Conservation (phyloP, 2,113 vertebrate genomes). For the Brachionichthys hirsutus region DNA sequence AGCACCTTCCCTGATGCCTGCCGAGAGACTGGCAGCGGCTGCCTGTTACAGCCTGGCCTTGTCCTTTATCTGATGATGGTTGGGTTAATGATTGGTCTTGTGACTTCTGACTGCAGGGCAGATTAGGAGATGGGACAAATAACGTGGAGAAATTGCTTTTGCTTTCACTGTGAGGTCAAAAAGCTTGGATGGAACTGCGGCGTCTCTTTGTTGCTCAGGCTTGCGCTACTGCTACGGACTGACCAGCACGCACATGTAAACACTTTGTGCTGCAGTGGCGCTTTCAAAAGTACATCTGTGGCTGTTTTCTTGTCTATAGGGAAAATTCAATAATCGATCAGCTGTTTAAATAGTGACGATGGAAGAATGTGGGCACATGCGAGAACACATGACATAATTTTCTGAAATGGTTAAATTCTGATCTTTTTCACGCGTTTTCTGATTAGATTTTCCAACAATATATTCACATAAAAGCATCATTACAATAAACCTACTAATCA, state of each 20-base stretch:
- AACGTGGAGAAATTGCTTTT: conserved; percentile 43
- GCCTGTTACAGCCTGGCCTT: not conserved
- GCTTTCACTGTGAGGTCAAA: conserved; percentile 51
- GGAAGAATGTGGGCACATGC: not conserved
- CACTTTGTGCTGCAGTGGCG: not conserved
- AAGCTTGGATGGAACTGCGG: not conserved
- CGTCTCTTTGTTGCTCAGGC: not conserved
- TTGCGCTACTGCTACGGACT: too few relatives aligned
- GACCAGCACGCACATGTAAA: too few relatives aligned
- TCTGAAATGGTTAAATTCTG: too few relatives aligned
- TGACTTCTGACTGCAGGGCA: conserved; percentile 26
- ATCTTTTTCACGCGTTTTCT: conserved; percentile 1
- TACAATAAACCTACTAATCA: conserved; percentile 19
- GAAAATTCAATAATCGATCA: conserved; percentile 3
- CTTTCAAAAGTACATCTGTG: conserved; percentile 6
- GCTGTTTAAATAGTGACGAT: conserved; percentile 31
- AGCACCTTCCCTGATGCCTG: not conserved
- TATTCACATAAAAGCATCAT: not conserved
- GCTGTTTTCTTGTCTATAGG: conserved; percentile 11
- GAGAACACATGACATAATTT: too few relatives aligned
- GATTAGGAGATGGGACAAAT: not conserved
- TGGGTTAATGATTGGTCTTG: not conserved
- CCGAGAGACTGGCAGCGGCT: conserved; percentile 13
- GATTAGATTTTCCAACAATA: conserved; percentile 6
- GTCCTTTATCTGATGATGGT: not conserved